Conservation (phyloP, 2,888 invertebrate genomes). For the Epirrita christyi region DNA sequence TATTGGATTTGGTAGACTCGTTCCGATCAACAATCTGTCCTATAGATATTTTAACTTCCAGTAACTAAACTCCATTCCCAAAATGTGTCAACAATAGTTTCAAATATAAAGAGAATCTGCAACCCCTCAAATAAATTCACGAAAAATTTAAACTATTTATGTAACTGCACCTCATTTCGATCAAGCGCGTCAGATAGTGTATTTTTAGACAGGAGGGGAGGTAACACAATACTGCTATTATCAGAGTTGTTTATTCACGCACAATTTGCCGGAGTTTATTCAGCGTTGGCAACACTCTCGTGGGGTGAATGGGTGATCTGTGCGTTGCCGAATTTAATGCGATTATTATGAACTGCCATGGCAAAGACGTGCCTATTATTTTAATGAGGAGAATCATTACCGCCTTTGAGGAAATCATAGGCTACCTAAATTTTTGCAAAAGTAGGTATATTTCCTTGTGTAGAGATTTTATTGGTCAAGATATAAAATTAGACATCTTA, state of each 20-base stretch:
- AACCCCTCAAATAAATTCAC: constrained; percentile 37
- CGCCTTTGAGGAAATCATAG: no score
- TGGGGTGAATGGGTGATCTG: constrained; percentile 44
- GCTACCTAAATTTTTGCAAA: no score
- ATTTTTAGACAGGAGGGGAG: constrained; percentile 37
- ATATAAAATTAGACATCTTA: no score
- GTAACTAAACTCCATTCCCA: background rate
- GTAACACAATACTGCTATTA: constrained; percentile 80
- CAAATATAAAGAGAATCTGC: constrained; percentile 27
- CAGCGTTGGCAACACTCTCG: constrained; percentile 71
- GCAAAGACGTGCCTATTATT: background rate
- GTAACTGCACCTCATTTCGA: constrained; percentile 34
- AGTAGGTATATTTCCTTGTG: no score
- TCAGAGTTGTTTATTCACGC: constrained; percentile 79
- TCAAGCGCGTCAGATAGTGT: constrained; percentile 30
- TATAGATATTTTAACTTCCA: background rate
- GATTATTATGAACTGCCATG: constrained; percentile 48
- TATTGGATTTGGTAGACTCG: no score
- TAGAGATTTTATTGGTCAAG: no score
- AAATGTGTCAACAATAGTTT: constrained; percentile 27
- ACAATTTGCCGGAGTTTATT: constrained; percentile 82
- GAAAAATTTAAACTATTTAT: constrained; percentile 36
- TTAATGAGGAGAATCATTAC: constrained; percentile 2
- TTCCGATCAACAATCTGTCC: no score
- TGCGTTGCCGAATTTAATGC: constrained; percentile 50